These are phyloP conservation scores for Microcebus griseorufus DNA, from an alignment of 2,113 vertebrate genomes.

Conservation along the genomic window DNA sequence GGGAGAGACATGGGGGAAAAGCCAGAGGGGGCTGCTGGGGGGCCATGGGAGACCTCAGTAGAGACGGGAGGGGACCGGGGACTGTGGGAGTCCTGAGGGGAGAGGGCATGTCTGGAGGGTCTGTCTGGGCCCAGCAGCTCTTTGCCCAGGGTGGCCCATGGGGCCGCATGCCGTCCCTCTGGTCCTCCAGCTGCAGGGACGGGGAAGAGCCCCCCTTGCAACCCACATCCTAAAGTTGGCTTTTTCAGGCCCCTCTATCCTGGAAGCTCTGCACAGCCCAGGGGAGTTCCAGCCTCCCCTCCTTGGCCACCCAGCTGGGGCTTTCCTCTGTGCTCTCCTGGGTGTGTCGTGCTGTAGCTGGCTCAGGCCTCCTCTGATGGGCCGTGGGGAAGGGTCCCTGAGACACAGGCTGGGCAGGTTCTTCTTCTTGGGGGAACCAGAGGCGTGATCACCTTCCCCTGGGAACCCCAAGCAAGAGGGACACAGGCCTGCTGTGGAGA, in stretches of 20 bases:
- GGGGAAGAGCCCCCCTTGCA: not conserved
- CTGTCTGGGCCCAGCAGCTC: not conserved
- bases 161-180: not conserved
- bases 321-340: not conserved
- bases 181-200: not conserved
- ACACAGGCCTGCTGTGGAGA: not conserved
- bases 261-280: not conserved
- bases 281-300: not conserved
- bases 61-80: not conserved
- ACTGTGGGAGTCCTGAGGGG: no score
- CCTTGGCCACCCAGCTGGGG: not conserved
- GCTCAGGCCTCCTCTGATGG: not conserved
- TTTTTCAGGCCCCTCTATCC: not conserved
- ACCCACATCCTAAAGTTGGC: not conserved
- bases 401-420: not conserved
- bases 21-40: not conserved
- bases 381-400: not conserved
- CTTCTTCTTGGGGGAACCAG: not conserved
- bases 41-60: not conserved
- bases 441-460: not conserved
- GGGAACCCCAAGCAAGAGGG: not conserved
- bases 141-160: not conserved
- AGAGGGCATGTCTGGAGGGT: not conserved
- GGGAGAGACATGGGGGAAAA: not conserved
- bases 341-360: not conserved